Percentiles rank a stretch among this genome's conserved stretches.
phyloP scores from a whole-genome alignment of 2,888 invertebrate species.

The Mechanitis mazaeus region DNA sequence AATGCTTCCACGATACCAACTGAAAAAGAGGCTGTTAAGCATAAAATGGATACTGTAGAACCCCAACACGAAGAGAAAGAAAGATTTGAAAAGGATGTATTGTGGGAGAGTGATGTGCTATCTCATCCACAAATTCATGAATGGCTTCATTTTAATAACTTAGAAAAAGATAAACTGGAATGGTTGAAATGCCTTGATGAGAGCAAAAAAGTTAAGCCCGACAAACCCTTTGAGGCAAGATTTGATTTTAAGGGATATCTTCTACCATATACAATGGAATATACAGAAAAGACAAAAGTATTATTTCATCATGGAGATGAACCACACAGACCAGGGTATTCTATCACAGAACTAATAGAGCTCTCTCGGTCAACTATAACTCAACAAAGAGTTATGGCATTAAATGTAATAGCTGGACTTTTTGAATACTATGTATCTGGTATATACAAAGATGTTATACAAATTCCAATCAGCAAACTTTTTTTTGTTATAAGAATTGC shows the following conservation, averaged over 20 bases:
- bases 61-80: constrained; percentile 24
- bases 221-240: constrained; percentile 84
- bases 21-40: constrained; percentile 25
- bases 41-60: constrained; percentile 49
- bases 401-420: constrained; percentile 88
- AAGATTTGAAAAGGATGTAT: constrained; percentile 38
- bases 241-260: constrained; percentile 90
- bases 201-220: constrained; percentile 73
- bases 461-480: constrained; percentile 85
- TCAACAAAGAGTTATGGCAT: constrained; percentile 89
- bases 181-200: constrained; percentile 86
- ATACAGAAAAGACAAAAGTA: constrained; percentile 72
- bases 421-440: constrained; percentile 83
- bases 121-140: constrained; percentile 78
- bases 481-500: constrained; percentile 90
- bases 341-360: constrained; percentile 90
- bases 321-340: constrained; percentile 92
- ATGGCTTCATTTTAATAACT: constrained; percentile 90
- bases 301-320: constrained; percentile 96
- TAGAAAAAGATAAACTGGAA: constrained; percentile 90
- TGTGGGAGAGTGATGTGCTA: constrained; percentile 77
- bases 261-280: constrained; percentile 81
- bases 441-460: constrained; percentile 85
- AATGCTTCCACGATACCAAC: neutral
- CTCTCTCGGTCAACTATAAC: constrained; percentile 85